Conservation (phyloP, 2,888 invertebrate genomes). For the Ophioninae sp. region DNA sequence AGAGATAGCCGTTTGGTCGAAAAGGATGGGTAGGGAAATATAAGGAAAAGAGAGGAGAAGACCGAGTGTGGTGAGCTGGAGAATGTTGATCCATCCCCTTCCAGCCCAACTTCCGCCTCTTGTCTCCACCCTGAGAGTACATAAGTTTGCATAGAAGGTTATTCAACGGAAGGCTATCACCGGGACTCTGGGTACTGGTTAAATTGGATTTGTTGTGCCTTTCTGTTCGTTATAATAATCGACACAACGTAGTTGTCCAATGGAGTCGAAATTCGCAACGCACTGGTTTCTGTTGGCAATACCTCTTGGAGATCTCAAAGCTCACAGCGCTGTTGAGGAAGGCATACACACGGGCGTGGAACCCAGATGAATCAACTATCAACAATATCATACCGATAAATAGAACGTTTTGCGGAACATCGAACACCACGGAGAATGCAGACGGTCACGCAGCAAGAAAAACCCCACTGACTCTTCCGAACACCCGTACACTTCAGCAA, state of each 20-base stretch:
- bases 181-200: background rate
- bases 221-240: constrained; percentile 1
- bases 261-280: too few species aligned
- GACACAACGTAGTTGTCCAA: background rate
- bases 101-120: constrained; percentile 33
- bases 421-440: background rate
- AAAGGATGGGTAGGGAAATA: constrained; percentile 14
- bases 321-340: background rate
- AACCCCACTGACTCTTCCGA: constrained; percentile 18
- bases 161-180: constrained; percentile 10
- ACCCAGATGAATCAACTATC: constrained; percentile 18
- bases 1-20: too few species aligned
- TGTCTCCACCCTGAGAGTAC: constrained; percentile 1
- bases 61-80: constrained; percentile 38
- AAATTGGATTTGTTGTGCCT: background rate
- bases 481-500: background rate
- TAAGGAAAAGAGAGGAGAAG: constrained; percentile 21
- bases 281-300: background rate
- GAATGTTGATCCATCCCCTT: constrained; percentile 58
- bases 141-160: background rate
- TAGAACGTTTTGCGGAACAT: constrained; percentile 26
- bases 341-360: background rate
- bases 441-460: constrained; percentile 2
- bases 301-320: background rate
- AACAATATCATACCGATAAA: constrained; percentile 33